Conservation (phyloP, 2,888 invertebrate genomes). For the Tinea trinotella region DNA sequence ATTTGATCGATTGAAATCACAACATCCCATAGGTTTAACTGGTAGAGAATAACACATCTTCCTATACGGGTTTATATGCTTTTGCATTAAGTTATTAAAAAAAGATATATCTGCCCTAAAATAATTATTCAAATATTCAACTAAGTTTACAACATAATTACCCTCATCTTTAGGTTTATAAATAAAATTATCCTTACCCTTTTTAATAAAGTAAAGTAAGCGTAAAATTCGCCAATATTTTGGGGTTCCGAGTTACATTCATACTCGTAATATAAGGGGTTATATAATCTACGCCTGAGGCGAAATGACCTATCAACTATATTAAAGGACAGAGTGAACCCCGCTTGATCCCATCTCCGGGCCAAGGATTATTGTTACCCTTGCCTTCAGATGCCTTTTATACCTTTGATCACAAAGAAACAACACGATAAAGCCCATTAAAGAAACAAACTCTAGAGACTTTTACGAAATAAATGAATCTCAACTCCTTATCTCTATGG, state of each 20-base stretch:
- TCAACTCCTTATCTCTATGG: conserved; percentile 10
- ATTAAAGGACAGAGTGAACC: conserved; percentile 32
- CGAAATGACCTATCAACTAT: conserved; percentile 29
- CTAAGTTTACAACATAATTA: too few species aligned
- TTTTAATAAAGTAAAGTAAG: conserved; percentile 3
- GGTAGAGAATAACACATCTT: too few species aligned
- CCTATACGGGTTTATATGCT: too few species aligned
- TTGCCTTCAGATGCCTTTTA: conserved; percentile 13
- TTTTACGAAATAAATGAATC: conserved; percentile 17
- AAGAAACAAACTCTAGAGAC: conserved; percentile 17
- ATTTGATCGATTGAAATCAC: too few species aligned
- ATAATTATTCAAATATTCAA: too few species aligned
- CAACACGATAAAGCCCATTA: conserved; percentile 19
- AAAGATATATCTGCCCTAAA: too few species aligned
- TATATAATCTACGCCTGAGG: conserved; percentile 16
- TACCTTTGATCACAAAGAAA: conserved; percentile 21
- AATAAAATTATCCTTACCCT: not conserved
- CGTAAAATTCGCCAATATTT: conserved; percentile 5
- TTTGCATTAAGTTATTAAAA: too few species aligned
- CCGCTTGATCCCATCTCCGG: conserved; percentile 24
- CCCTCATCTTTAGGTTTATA: not conserved
- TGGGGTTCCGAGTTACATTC: not conserved
- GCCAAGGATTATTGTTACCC: conserved; percentile 23
- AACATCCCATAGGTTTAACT: too few species aligned
- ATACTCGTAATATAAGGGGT: conserved; percentile 10